Base-by-base conservation (phyloP, 2,888 invertebrate species). In the Lithodes maja region DNA sequence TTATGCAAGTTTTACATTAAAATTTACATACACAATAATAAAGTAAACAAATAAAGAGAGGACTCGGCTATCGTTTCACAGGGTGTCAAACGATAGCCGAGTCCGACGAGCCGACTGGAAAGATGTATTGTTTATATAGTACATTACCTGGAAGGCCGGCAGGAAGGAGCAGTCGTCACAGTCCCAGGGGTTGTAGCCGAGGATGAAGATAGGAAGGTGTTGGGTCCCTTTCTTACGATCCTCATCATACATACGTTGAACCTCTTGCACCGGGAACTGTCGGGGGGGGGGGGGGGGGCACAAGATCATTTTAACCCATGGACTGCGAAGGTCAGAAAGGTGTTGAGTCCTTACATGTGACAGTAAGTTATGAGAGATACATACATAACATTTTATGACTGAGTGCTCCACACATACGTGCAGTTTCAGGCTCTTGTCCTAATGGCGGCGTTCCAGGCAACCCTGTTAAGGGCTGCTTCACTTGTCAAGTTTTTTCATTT, bases 161-260 rank as follows among this genome's bases (percentile, higher is more conserved):
- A 85, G 71, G 77, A 90, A 90, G 54, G 79, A 49, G 55, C 90
- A 90, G 81, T 90, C 84, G 33, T 83, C 86, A 83, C 90, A 90
- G 85, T 90, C 81, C 90, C 90, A 90, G 3, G 90, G 90, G 69
- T 90, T 90, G 79, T 68, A 53, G 33, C 75, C 75, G 7, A 90
- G 77, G 5, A 33, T 54, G n/a, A 90, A 86, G n/a, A 50, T 33
- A 3, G 90, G 90, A 50, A 86, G 53, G 68, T 75, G n/a, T 9
- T 83, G 74, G 69, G 78, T 77, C 85, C 85, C 3, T 9, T 80
- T 7, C 77, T 83, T 15, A 17, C n/a, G n/a, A 17, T 17, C 90
- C 3, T 86, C 83, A 1, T 75, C 74, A 69, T 88, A 88, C 68
- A 90, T 61, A 12, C 50, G 53, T 3, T 54, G 52, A 9, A 90